Base-by-base conservation (phyloP, 2,888 invertebrate species). In the Eilema caniola region DNA sequence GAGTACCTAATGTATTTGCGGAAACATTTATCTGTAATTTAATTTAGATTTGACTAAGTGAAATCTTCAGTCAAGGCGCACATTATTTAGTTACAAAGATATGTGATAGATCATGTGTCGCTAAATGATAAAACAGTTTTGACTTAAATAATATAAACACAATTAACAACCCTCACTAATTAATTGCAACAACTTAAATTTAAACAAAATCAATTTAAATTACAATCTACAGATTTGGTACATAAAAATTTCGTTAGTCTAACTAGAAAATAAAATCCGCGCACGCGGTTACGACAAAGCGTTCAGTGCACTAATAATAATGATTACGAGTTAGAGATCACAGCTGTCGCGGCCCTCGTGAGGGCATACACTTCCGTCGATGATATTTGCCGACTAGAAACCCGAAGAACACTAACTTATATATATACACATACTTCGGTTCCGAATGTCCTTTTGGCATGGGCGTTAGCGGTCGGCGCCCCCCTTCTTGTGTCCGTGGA, bases 401-500 rank as follows among this genome's bases (percentile, higher is more conserved):
- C 86, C 85, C 86, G 90, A 89, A 90, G 90, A 86, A 82, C 91
- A 90, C 91, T 93, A 93, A 68, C 63, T 73, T 91, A 94, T 94
- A 94, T 94, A 94, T 94, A 78, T 92, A 94, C 94, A 95, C 91
- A 81, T 79, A 88, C 92, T 88, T 88, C 92, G 88, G 91, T 90
- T 91, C 86, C 90, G 81, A 92, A 85, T 90, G 93, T 94, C 90
- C 92, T 88, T 91, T 90, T 88, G 90, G 90, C 92, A 88, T 91
- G 93, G 93, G 93, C 92, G 92, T 95, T 94, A 95, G 88, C 91
- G 92, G 79, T 94, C 94, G 93, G 95, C 94, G 93, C 95, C 93
- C 93, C 93, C 93, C 87, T 92, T 95, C 91, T 94, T 95, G 95
- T 97, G 97, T 88, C 97, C 97, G 95, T 97, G 97, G 96, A 97